Evolutionary conservation across 2,113 vertebrate genomes (phyloP), one percentile per base, ranked within the genome.

Genomic region (Hiodon alosoides): DNA sequence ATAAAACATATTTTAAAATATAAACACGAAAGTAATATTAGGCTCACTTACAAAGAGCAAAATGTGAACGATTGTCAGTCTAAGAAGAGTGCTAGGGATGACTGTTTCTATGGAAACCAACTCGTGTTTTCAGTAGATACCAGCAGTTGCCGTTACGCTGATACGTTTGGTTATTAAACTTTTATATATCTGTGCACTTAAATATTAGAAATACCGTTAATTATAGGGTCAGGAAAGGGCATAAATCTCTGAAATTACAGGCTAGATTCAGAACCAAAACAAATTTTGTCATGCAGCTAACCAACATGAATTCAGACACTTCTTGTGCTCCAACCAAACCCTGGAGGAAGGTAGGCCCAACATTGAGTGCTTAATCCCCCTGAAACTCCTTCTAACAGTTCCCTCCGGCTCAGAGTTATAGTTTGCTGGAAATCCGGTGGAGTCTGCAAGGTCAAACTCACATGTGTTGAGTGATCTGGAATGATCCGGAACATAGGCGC

Each of bases 211-310:
- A 83, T 81, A 79, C 82, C 81, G 76, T 84, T 89, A 85, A 90
- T 86, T 88, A 87, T 81, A 89, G 83, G 86, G 86, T 81, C 74
- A 77, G 84, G 73, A 72, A 62, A 50, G 79, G 81, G 70, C 81
- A 85, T 91, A 89, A 90, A 90, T 91, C 85, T 84, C 47, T 16
- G 68, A 84, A 84, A 91, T 90, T 90, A 91, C 82, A 91, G 87
- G 80, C 87, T 86, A 77, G 79, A 76, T 77, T 78, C 74, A 76
- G 71, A 83, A 86, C 80, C 61, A 84, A 86, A 87, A 86, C 81
- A 84, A 89, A 87, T 83, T 82, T 73, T 83, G 85, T 73, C 69
- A 68, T 76, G 74, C 67, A 60, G 69, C 50, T 57, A 74, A 75
- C 81, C 78, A 65, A 81, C 71, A 76, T 74, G 64, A 85, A 73